Evolutionary conservation across 2,797 vertebrate species (phyloP), one percentile per base, ranked within the genome.

Genomic region (Macropodus opercularis): DNA sequence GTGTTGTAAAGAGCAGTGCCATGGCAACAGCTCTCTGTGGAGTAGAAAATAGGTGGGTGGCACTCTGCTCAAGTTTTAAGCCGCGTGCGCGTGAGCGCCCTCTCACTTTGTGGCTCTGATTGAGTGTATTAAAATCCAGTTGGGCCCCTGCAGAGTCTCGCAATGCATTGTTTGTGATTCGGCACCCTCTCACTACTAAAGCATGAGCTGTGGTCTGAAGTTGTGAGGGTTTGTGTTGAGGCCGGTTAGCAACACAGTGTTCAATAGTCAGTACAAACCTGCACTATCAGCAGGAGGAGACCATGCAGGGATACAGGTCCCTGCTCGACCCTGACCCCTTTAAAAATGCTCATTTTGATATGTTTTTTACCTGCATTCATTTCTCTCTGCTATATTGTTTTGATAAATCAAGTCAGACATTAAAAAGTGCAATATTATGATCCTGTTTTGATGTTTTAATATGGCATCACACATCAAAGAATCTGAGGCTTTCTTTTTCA

Each of bases 11-110:
- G 75, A 87, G 82, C 81, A 88, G 83, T 77, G 79, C 86, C 86
- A 92, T 91, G 88, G 89, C 85, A 90, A 91, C 90, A 39, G 79
- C 79, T 89, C 84, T 82, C 75, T 76, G 43, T 70, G 61, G 79
- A 82, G 80, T 72, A 65, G 55, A 79, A 73, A 65, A 78, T 46
- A 64, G 77, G 81, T 86, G 79, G 77, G 83, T 87, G 87, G 85
- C 78, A 73, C 75, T 84, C 59, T 5, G n/a, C 70, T 77, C 63
- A 62, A 55, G 55, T 59, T 63, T 46, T 69, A 34, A 42, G 66
- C 63, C 42, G 7, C 41, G 8, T 44, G 55, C 47, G 40, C 5
- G 53, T 0, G 7, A 29, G 42, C 18, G 27, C 43, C 17, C 23
- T 32, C 52, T 65, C 32, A 41, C 52, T 84, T 72, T 35, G 22